Evolutionary conservation across 2,113 vertebrate genomes (phyloP).

Genomic region (Girardinichthys multiradiatus): DNA sequence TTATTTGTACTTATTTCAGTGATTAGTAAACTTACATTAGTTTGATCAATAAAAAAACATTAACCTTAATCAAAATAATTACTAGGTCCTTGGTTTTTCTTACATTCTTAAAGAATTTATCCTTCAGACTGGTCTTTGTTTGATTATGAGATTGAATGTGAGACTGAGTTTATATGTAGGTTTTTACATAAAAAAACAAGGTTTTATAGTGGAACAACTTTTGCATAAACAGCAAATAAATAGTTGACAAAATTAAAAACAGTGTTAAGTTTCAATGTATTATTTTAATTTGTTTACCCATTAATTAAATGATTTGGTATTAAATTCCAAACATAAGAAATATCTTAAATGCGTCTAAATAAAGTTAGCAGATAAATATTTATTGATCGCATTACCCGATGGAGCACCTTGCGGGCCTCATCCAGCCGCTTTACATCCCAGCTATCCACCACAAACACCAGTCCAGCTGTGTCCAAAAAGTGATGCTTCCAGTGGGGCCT

Average conservation of each 20-base stretch:
- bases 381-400: conserved; percentile 55
- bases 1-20: background rate
- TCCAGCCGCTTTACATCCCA: conserved; percentile 77
- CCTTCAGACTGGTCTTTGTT: background rate
- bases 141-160: background rate
- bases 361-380: background rate
- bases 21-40: background rate
- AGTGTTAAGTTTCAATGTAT: background rate
- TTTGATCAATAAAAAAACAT: background rate
- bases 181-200: background rate
- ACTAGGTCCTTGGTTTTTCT: too few relatives aligned
- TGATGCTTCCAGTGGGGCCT: conserved; percentile 83
- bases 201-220: background rate
- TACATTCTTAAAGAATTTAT: background rate
- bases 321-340: background rate
- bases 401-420: conserved; percentile 83
- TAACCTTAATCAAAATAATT: background rate
- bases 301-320: background rate
- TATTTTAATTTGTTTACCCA: background rate
- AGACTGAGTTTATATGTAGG: background rate
- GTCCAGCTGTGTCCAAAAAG: conserved; percentile 76
- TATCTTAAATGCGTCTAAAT: too few relatives aligned
- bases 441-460: conserved; percentile 89
- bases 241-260: background rate
- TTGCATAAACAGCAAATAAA: background rate